A percentile compares a stretch with the other conserved stretches of the same genome.
Conservation (phyloP, 2,797 vertebrate species). For the Anguilla anguilla region DNA sequence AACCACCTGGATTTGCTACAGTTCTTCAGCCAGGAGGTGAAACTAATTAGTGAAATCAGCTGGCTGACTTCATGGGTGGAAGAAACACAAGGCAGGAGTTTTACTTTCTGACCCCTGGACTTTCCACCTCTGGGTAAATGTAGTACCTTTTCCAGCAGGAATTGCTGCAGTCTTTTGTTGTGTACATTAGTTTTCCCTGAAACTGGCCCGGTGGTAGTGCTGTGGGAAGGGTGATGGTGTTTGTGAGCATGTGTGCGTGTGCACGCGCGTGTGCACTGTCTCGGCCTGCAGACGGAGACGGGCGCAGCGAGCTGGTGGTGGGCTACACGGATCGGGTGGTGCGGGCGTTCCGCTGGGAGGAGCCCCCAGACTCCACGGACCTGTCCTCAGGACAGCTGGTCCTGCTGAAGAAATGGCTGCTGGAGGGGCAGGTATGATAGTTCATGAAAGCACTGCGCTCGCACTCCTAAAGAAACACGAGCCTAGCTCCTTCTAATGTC, state of each 20-base stretch:
- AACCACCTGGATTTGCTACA: too few species aligned
- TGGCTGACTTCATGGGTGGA: too few species aligned
- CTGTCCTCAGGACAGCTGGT: constrained; percentile 82
- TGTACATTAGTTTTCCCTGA: not conserved
- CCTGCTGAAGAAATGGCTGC: constrained; percentile 93
- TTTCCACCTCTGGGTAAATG: not conserved
- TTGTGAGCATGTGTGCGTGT: not conserved
- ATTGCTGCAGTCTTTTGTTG: not conserved
- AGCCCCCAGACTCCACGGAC: constrained; percentile 76
- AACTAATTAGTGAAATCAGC: too few species aligned
- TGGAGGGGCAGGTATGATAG: constrained; percentile 89
- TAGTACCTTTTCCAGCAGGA: not conserved
- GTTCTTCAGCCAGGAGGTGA: too few species aligned
- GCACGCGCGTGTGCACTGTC: not conserved
- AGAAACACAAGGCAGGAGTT: too few species aligned
- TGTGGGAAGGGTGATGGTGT: not conserved
- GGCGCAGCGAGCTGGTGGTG: constrained; percentile 88
- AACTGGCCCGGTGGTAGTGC: not conserved
- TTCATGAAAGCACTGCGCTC: not conserved
- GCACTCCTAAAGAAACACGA: not conserved
- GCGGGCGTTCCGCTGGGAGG: constrained; percentile 95
- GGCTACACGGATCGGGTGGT: constrained; percentile 98
- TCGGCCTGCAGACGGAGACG: constrained; percentile 83
- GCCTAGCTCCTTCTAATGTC: not conserved
- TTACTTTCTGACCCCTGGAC: too few species aligned